Conservation (phyloP, 2,888 invertebrate species). For the Caenorhabditis zanzibari region DNA sequence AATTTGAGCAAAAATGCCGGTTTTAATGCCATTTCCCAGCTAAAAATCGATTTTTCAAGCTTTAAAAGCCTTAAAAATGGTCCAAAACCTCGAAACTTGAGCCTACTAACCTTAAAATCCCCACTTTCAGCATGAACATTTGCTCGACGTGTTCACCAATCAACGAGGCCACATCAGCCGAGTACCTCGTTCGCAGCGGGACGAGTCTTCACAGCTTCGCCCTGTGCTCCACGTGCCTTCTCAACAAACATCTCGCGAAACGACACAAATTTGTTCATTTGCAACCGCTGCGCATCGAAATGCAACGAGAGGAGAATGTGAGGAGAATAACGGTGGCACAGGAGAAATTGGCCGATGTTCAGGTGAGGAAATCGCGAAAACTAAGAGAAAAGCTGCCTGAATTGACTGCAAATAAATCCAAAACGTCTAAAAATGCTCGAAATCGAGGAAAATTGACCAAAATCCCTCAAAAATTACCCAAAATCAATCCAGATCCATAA, state of each 20-base stretch:
- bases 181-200: neutral
- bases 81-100: neutral
- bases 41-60: neutral
- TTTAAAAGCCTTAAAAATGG: neutral
- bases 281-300: constrained; percentile 38
- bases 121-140: constrained; percentile 36
- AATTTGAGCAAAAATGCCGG: neutral
- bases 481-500: too few species aligned
- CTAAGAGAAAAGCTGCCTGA: too few species aligned
- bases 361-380: neutral
- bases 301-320: constrained; percentile 42
- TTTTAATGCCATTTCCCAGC: neutral
- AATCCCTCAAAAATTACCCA: too few species aligned
- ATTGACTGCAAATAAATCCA: neutral
- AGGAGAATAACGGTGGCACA: neutral
- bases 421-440: neutral
- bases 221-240: constrained; percentile 46
- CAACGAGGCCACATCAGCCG: neutral
- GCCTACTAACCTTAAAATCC: neutral
- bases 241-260: constrained; percentile 9
- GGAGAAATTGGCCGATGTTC: neutral
- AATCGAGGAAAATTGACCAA: neutral
- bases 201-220: constrained; percentile 11
- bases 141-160: constrained; percentile 20
- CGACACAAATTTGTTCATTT: constrained; percentile 11